Evolutionary conservation across 2,888 invertebrate genomes (phyloP).

Genomic region (Rhyacophila evoluta): DNA sequence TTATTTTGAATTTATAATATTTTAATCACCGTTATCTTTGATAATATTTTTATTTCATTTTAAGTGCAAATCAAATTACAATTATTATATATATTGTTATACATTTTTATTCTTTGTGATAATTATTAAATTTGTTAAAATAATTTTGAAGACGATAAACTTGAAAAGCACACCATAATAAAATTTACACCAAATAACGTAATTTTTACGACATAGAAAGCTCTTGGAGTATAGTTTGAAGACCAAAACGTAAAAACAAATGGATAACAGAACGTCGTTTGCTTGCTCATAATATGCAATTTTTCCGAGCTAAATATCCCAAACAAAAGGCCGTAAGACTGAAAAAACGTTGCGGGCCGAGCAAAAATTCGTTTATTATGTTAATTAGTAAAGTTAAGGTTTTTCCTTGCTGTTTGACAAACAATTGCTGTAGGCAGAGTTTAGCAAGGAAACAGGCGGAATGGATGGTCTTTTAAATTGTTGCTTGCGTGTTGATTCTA

Average conservation of each 20-base stretch:
- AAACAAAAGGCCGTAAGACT: constrained; percentile 32
- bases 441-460: neutral
- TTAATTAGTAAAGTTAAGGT: constrained; percentile 43
- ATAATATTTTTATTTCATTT: too few relatives aligned
- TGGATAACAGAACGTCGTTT: neutral
- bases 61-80: too few relatives aligned
- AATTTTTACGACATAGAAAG: neutral
- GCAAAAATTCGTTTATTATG: constrained; percentile 42
- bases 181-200: neutral
- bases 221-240: neutral
- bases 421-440: constrained; percentile 30
- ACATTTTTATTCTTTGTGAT: too few relatives aligned
- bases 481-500: constrained; percentile 49
- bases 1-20: too few relatives aligned
- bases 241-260: neutral
- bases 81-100: too few relatives aligned
- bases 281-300: constrained; percentile 7
- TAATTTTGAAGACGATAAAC: too few relatives aligned
- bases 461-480: constrained; percentile 43
- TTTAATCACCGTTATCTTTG: too few relatives aligned
- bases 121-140: too few relatives aligned
- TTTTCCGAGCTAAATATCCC: neutral
- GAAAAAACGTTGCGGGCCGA: constrained; percentile 26
- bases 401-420: constrained; percentile 37
- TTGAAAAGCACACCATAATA: too few relatives aligned